These are phyloP conservation scores for Sialia sialis DNA, from an alignment of 2,113 vertebrate genomes.

Conservation along the genomic window DNA sequence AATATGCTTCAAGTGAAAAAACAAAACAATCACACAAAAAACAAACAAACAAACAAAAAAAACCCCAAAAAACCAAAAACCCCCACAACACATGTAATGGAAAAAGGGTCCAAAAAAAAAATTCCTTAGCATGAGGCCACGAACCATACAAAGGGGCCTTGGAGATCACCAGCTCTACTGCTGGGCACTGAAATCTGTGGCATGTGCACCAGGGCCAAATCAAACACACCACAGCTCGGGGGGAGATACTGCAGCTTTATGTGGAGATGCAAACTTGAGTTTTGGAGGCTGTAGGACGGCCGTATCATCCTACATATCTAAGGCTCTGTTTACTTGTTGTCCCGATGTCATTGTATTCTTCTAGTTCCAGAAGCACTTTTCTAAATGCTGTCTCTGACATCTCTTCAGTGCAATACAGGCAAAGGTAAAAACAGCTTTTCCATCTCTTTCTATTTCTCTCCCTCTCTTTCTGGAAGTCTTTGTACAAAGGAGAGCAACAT, in stretches of 20 bases:
- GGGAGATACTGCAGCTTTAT: rapidly evolving
- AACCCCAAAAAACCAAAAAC: too few species aligned
- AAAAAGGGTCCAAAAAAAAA: not conserved
- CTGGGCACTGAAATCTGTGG: not conserved
- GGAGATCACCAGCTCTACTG: not conserved
- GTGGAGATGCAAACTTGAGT: not conserved
- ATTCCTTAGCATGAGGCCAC: not conserved
- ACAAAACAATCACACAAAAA: not conserved
- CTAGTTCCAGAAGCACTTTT: not conserved
- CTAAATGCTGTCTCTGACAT: not conserved
- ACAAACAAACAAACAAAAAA: too few species aligned
- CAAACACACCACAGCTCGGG: not conserved
- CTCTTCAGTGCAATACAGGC: not conserved
- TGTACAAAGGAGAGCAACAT: not conserved
- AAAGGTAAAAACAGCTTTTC: not conserved
- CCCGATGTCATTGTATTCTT: not conserved
- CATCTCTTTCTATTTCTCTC: not conserved
- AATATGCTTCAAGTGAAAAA: not conserved
- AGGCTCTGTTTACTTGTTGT: not conserved
- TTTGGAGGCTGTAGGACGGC: not conserved
- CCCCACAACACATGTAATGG: not conserved
- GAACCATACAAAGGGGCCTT: not conserved
- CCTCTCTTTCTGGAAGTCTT: not conserved
- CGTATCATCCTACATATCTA: not conserved
- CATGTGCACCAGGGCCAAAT: not conserved